phyloP scores from a whole-genome alignment of 2,797 vertebrate species.

The Molossus molossus region DNA sequence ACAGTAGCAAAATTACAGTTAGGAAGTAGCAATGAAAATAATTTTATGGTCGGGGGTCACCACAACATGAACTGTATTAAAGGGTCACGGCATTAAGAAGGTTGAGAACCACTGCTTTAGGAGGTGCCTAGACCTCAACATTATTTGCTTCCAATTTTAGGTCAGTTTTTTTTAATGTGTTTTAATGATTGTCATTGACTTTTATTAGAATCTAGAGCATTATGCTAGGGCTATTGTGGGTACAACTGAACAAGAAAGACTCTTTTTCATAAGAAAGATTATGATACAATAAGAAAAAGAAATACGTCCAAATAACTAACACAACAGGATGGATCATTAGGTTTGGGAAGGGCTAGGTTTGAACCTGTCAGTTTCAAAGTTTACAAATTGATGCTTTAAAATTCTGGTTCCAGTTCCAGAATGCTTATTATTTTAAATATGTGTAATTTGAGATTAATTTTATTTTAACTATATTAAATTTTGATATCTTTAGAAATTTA shows the following conservation, averaged over 20 bases:
- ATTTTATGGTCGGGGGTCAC: too few species aligned
- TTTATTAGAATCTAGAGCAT: constrained; percentile 1
- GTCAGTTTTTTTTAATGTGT: neutral
- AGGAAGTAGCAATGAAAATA: too few species aligned
- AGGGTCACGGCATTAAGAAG: too few species aligned
- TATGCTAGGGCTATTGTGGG: neutral
- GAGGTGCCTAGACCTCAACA: neutral
- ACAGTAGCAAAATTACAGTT: too few species aligned
- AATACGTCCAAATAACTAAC: neutral
- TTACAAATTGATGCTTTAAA: neutral
- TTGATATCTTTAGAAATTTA: neutral
- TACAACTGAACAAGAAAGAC: neutral
- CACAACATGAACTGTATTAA: too few species aligned
- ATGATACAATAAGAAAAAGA: neutral
- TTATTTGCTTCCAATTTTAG: neutral
- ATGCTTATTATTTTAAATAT: neutral
- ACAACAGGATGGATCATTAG: neutral
- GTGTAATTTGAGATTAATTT: neutral
- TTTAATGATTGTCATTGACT: neutral
- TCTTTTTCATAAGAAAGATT: neutral
- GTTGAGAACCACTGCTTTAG: neutral
- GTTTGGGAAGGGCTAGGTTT: neutral
- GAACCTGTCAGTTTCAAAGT: neutral
- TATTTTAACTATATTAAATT: neutral
- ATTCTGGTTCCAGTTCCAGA: neutral